These are phyloP conservation scores for Tringa solitaria DNA, from an alignment of 2,113 vertebrate species.

Conservation along the genomic window DNA sequence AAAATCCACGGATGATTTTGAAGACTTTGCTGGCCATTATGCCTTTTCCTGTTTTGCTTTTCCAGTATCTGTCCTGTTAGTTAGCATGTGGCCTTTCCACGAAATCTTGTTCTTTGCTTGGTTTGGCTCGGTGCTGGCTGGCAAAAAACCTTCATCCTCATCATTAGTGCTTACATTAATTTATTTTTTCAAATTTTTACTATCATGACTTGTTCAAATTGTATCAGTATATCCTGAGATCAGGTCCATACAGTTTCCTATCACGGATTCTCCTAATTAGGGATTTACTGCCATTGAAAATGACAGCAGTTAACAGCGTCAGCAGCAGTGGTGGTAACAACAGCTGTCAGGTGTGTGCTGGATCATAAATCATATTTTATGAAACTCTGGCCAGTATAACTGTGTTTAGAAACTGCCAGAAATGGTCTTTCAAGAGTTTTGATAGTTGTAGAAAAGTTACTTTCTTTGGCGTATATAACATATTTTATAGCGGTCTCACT, in stretches of 20 bases:
- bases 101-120: not conserved
- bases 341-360: slow-evolving; percentile 14
- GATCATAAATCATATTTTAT: not conserved
- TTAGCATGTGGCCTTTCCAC: not conserved
- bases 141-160: not conserved
- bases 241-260: not conserved
- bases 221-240: not conserved
- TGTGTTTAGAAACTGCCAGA: not conserved
- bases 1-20: not conserved
- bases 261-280: not conserved
- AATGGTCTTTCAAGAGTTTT: not conserved
- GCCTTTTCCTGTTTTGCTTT: not conserved
- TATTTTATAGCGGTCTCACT: not conserved
- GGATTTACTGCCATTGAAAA: not conserved
- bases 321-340: not conserved
- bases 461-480: not conserved
- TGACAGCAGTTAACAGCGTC: not conserved
- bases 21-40: not conserved
- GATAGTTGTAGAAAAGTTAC: not conserved
- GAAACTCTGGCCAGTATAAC: not conserved
- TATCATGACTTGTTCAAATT: not conserved
- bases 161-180: not conserved
- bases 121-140: not conserved
- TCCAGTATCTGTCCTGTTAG: not conserved
- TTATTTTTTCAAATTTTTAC: not conserved